Base-by-base conservation (phyloP, 2,797 vertebrate genomes). In the Xyrichtys novacula region DNA sequence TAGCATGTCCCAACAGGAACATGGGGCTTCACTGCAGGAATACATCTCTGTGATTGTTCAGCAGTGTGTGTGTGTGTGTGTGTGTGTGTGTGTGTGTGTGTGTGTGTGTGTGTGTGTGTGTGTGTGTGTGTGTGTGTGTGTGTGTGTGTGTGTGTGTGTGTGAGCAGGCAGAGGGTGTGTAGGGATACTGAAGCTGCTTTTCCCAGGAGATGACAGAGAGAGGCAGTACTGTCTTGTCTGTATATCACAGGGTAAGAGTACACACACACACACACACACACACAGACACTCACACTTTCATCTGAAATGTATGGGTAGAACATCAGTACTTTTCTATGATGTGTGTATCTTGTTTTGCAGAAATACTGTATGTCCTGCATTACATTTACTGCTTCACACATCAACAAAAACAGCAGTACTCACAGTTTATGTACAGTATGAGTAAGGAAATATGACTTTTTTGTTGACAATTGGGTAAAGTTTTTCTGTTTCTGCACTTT, bases 181-280 rank as follows among this genome's bases (percentile, higher is more conserved):
- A 52, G 56, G 39, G 66, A 69, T 67, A 75, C 40, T 65, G 61
- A 66, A 76, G 74, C 68, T 81, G 71, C n/a, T 62, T 87, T 87
- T 90, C 86, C 81, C 80, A 79, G 81, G 70, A 88, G 86, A 88
- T 86, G 87, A 89, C 89, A 85, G 80, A 78, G 74, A 88, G 77
- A 91, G 65, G 76, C 76, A 83, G 56, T 52, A 53, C 65, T 52
- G 64, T 52, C 69, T 61, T 71, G 54, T 74, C 63, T 74, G 58
- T 64, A 66, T 65, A 56, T 43, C 15, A 67, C 20, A 29, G 36
- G 14, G 16, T 40, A 49, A 23, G 19, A 66, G 57, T 9, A 50
- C 56, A 69, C 57, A 38, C 29, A n/a, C 38, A 25, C 43, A 52
- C n/a, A 50, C 22, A 59, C 38, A 65, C 23, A 42, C 7, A 68